Base-by-base conservation (phyloP, 1,140 invertebrate species). In the Bombus sibiricus region DNA sequence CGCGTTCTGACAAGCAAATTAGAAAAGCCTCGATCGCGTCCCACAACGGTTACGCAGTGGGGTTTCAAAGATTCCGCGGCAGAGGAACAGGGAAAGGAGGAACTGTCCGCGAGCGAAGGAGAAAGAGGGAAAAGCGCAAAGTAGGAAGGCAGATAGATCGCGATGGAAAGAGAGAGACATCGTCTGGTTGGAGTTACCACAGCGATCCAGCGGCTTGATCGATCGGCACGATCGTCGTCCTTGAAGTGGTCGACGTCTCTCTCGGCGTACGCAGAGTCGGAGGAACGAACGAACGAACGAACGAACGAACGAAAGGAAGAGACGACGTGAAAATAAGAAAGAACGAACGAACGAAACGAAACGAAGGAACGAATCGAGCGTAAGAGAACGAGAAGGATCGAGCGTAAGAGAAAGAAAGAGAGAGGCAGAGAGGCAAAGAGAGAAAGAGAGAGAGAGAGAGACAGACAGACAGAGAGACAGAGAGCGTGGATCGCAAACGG, bases 231-330 rank as follows among this genome's bases (percentile, higher is more conserved):
- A 89, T 80, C 87, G 90, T 90, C 92, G 93, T 93, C 93, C 93
- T 94, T 94, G 92, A 92, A 92, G 90, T 93, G 90, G 86, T 93
- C 91, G 92, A 81, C 86, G 91, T 91, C 86, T 92, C 88, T 89
- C 87, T 91, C 86, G 74, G 82, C 64, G 62, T 77, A 69, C 62
- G 64, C 75, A 41, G 32, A 66, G 73, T 22, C 75, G n/a, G 53
- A 71, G 73, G 80, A 47, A 76, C 39, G 69, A 81, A 81, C 69
- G 59, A 82, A 83, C 10, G 41, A 41, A 81, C 57, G 59, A 41
- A 81, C 57, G 59, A 80, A 85, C 32, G 76, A 72, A 37, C 39
- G 68, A 47, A 47, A 47, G 47, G 47, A 47, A 47, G 47, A 47
- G 47, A 47, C 47, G 47, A 47, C 47, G 47, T 47, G 47, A 47